These are phyloP conservation scores for Drosophila sordidula DNA, from an alignment of 2,888 invertebrate species.

Conservation along the genomic window DNA sequence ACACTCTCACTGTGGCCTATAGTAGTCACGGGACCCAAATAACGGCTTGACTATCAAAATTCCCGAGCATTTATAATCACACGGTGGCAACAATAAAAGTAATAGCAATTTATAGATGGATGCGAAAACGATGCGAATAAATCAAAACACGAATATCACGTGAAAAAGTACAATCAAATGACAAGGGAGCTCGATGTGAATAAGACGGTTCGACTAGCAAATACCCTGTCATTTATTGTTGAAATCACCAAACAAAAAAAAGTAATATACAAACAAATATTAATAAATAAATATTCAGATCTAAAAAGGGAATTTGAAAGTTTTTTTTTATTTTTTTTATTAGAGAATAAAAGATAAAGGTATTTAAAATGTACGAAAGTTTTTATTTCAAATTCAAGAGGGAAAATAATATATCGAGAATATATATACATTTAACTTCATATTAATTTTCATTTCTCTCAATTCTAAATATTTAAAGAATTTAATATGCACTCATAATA, in stretches of 20 bases:
- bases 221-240: not conserved
- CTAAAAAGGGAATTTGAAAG: too few relatives aligned
- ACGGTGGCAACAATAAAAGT: constrained; percentile 2
- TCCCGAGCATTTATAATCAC: constrained; percentile 13
- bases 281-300: not conserved
- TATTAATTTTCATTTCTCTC: too few relatives aligned
- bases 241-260: too few relatives aligned
- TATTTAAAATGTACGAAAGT: too few relatives aligned
- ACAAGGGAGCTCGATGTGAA: too few relatives aligned
- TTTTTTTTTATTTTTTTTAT: too few relatives aligned
- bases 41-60: constrained; percentile 9
- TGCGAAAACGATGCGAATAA: constrained; percentile 28
- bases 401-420: too few relatives aligned
- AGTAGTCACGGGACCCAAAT: constrained; percentile 26
- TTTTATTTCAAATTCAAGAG: too few relatives aligned
- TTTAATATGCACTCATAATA: not conserved
- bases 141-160: constrained; percentile 42
- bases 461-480: too few relatives aligned
- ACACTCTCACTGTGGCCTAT: constrained; percentile 3
- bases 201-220: not conserved
- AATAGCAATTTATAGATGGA: constrained; percentile 30
- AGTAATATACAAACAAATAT: too few relatives aligned
- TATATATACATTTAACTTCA: too few relatives aligned
- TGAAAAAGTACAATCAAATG: constrained; percentile 13
- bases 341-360: too few relatives aligned